A percentile compares a stretch with the other conserved stretches of the same genome.
phyloP scores from a whole-genome alignment of 2,888 invertebrate genomes.

The Coenonympha glycerion region DNA sequence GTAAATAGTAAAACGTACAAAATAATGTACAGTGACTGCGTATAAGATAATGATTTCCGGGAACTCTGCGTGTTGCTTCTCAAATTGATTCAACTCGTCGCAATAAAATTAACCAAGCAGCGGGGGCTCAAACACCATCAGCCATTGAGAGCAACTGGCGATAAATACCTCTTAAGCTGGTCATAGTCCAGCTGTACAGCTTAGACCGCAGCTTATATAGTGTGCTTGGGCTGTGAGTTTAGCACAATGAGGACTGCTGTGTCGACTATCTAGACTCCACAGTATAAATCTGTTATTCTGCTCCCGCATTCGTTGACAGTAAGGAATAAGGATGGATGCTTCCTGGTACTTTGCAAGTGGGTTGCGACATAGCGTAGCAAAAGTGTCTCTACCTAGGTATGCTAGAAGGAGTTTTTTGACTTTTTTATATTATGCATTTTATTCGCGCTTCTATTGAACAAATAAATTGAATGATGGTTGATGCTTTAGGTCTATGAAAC shows the following conservation, averaged over 20 bases:
- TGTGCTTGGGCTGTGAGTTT: background rate
- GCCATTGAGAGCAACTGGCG: background rate
- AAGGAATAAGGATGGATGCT: constrained; percentile 21
- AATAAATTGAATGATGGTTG: too few relatives aligned
- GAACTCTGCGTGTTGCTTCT: too few relatives aligned
- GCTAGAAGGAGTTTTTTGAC: too few relatives aligned
- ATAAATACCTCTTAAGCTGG: constrained; percentile 3
- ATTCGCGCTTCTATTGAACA: too few relatives aligned
- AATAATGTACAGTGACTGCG: too few relatives aligned
- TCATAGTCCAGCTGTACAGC: background rate
- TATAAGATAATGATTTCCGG: too few relatives aligned
- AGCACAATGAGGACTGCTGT: too few relatives aligned
- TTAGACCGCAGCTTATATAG: background rate
- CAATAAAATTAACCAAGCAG: background rate
- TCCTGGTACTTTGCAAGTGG: constrained; percentile 14
- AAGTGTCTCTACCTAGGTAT: too few relatives aligned
- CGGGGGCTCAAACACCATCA: background rate
- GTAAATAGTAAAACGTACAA: too few relatives aligned
- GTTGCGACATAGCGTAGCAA: background rate
- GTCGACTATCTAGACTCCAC: too few relatives aligned
- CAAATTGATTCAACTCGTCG: background rate
- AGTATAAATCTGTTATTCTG: constrained; percentile 20
- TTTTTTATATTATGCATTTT: too few relatives aligned
- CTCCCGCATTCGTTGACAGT: constrained; percentile 12
- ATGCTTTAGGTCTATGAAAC: too few relatives aligned